Evolutionary conservation across 2,113 vertebrate species (phyloP).

Genomic region (Pao palembangensis): DNA sequence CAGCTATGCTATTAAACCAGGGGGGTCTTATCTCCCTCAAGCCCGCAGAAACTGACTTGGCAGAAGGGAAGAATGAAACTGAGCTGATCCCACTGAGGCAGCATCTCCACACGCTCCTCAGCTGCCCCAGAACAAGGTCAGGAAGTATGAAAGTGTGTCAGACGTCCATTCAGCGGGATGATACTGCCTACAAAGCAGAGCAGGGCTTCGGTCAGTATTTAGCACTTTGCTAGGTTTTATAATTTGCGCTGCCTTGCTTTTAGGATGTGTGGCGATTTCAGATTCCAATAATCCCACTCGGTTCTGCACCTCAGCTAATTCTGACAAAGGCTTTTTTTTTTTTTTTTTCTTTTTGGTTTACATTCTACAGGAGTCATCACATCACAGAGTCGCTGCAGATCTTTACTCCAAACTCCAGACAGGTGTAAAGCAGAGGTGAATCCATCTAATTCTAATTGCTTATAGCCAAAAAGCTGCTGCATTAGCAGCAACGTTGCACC

Average conservation of each 20-base stretch:
- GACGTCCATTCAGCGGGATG: slow-evolving; percentile 9
- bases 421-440: no score
- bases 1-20: slow-evolving; percentile 56
- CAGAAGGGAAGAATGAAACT: slow-evolving; percentile 48
- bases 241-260: slow-evolving; percentile 20
- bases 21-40: slow-evolving; percentile 64
- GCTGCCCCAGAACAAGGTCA: slow-evolving; percentile 66
- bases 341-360: neutral
- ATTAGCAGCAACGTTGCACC: neutral
- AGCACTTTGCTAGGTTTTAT: slow-evolving; percentile 15
- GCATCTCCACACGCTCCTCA: slow-evolving; percentile 39
- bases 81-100: slow-evolving; percentile 42
- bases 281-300: slow-evolving; percentile 12
- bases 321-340: neutral
- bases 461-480: neutral
- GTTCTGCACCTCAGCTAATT: slow-evolving; percentile 10
- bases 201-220: slow-evolving; percentile 25
- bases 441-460: neutral
- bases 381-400: neutral
- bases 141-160: slow-evolving; percentile 52
- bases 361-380: neutral
- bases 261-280: slow-evolving; percentile 18
- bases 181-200: slow-evolving; percentile 6
- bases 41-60: slow-evolving; percentile 65
- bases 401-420: neutral